Evolutionary conservation across 2,888 invertebrate species (phyloP), one percentile per base, ranked within the genome.

Genomic region (Pollenia amentaria): DNA sequence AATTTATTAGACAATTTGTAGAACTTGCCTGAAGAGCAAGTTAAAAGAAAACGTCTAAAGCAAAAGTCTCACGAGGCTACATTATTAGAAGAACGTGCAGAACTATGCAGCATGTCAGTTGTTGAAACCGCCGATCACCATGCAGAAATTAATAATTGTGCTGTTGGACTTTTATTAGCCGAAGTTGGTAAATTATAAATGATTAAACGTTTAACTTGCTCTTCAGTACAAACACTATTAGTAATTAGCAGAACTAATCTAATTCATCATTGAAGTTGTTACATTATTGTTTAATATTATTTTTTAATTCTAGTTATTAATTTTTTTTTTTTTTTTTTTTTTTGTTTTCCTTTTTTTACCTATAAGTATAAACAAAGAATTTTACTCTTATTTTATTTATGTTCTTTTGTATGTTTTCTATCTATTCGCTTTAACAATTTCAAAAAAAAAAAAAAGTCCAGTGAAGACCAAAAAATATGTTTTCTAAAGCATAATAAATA

Each of bases 1-100:
- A 92, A 92, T 88, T 90, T 93, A 87, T 89, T 93, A 87, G 91
- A 91, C 88, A 92, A 90, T 88, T 92, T 93, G 90, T 93, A 92
- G 91, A 90, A 92, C 91, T 92, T 91, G 90, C 89, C 88, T 88
- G 92, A 91, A 92, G 92, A 91, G 92, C 89, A 90, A 89, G 90
- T 90, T 88, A 88, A 83, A 55, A 72, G 76, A 48, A 84, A 77
- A 62, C 80, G 76, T 73, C 42, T 84, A 73, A 87, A 62, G n/a
- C 76, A 53, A n/a, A 87, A 77, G 16, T 84, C 84, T 6, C 80
- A 77, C 6, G 80, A 84, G 53, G 72, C 87, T 10, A 67, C 85
- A 85, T 70, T 51, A 40, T 29, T 82, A 81, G 55, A 76, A 69
- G 73, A 81, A 38, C 10, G 38, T 40, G 1, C 48, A 1, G 29